Conservation (phyloP, 2,113 vertebrate species). For the Poecile atricapillus region DNA sequence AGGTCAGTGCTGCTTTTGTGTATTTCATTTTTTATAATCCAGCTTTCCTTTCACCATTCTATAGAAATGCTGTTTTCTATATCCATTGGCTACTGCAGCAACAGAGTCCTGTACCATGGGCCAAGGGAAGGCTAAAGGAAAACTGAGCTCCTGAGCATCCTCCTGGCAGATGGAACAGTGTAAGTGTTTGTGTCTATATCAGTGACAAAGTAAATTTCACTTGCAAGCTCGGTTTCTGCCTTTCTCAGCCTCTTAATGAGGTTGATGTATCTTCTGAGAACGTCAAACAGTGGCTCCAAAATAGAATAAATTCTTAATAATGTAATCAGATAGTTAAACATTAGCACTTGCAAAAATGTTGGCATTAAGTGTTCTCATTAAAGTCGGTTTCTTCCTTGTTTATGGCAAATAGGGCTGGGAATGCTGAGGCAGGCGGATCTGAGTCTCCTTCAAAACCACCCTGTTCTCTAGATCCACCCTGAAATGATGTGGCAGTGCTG, state of each 20-base stretch:
- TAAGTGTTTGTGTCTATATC: background rate
- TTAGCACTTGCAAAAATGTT: background rate
- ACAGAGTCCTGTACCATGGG: background rate
- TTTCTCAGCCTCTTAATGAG: background rate
- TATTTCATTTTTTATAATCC: background rate
- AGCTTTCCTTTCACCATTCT: background rate
- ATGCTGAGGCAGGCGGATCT: background rate
- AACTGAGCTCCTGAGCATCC: background rate
- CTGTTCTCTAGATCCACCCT: background rate
- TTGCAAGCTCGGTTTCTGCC: background rate
- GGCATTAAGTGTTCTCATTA: background rate
- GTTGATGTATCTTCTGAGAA: background rate
- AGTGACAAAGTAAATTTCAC: background rate
- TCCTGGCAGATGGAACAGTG: background rate
- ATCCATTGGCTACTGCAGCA: background rate
- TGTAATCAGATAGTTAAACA: background rate
- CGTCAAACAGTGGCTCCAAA: background rate
- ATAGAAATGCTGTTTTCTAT: background rate
- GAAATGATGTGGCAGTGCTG: background rate
- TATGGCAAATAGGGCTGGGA: background rate
- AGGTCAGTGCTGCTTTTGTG: background rate
- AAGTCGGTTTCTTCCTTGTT: background rate
- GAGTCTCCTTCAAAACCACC: background rate
- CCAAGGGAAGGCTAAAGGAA: background rate
- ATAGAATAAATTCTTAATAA: slow-evolving; percentile 12